Percentiles rank a stretch among this genome's conserved stretches.
Evolutionary conservation across 1,140 invertebrate genomes (phyloP).

Genomic region (Calycopis cecrops): DNA sequence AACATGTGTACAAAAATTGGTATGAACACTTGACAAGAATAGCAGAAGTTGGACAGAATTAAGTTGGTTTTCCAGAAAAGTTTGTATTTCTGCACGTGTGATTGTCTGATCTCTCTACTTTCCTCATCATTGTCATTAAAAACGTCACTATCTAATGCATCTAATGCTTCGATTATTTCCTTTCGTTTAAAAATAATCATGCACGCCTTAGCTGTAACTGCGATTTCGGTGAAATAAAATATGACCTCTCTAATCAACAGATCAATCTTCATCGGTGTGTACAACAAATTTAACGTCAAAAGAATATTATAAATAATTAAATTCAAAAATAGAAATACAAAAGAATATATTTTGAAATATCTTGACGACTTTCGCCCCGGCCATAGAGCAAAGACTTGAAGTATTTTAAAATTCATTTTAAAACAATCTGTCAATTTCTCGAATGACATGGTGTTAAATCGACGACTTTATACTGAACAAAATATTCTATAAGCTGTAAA

Average conservation of each 20-base stretch:
- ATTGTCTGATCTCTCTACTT: conserved; percentile 32
- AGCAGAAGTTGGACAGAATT: conserved; percentile 37
- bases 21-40: conserved; percentile 31
- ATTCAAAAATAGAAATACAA: conserved; percentile 35
- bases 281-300: conserved; percentile 41
- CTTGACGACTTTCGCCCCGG: conserved; percentile 23
- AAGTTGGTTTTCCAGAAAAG: conserved; percentile 33
- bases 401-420: conserved; percentile 32
- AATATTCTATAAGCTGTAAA: neutral
- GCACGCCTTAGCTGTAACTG: conserved; percentile 37
- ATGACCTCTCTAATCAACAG: conserved; percentile 45
- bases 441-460: conserved; percentile 8
- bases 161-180: conserved; percentile 39
- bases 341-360: conserved; percentile 45
- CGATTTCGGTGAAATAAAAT: conserved; percentile 51
- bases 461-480: neutral
- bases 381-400: conserved; percentile 49
- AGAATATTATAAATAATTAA: conserved; percentile 38
- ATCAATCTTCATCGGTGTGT: conserved; percentile 45
- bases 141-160: conserved; percentile 37
- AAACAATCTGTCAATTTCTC: conserved; percentile 33
- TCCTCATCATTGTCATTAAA: conserved; percentile 38
- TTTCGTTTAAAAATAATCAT: conserved; percentile 42
- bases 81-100: conserved; percentile 33
- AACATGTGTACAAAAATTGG: conserved; percentile 37